A percentile compares a stretch with the other conserved stretches of the same genome.
Conservation (phyloP, 2,888 invertebrate species). For the Esperia sulphurella region DNA sequence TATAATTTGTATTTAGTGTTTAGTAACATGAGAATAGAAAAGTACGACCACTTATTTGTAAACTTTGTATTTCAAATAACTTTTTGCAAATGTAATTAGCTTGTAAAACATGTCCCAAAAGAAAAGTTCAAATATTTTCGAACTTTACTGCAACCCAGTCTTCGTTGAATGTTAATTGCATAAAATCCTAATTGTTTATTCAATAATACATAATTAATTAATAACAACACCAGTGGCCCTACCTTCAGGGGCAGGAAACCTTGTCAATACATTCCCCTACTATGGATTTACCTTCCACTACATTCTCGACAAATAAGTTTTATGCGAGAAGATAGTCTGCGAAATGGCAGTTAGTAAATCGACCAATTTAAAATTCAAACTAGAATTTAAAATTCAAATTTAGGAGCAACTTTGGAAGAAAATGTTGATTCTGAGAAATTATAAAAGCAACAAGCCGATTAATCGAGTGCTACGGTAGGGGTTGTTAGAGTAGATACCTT, state of each 20-base stretch:
- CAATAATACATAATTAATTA: constrained; percentile 46
- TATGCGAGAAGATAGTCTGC: background rate
- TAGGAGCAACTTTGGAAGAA: no score
- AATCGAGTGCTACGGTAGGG: background rate
- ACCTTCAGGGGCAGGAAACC: background rate
- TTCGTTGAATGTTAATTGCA: constrained; percentile 40
- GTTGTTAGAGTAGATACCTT: background rate
- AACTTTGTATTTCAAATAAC: background rate
- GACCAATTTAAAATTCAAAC: no score
- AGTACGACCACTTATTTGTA: background rate
- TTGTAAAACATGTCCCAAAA: constrained; percentile 1
- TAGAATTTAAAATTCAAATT: no score
- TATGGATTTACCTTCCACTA: background rate
- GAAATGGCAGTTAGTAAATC: background rate
- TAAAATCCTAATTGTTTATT: constrained; percentile 49
- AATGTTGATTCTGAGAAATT: no score
- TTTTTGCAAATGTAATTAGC: constrained; percentile 1
- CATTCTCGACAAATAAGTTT: no score
- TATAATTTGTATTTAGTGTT: no score
- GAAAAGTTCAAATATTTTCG: constrained; percentile 11
- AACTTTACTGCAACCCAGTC: constrained; percentile 36
- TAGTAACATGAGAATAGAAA: no score
- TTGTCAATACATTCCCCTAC: background rate
- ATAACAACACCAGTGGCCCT: constrained; percentile 24
- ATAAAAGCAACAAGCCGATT: no score